These are phyloP conservation scores for Pollenia angustigena DNA, from an alignment of 2,888 invertebrate species.

Conservation along the genomic window DNA sequence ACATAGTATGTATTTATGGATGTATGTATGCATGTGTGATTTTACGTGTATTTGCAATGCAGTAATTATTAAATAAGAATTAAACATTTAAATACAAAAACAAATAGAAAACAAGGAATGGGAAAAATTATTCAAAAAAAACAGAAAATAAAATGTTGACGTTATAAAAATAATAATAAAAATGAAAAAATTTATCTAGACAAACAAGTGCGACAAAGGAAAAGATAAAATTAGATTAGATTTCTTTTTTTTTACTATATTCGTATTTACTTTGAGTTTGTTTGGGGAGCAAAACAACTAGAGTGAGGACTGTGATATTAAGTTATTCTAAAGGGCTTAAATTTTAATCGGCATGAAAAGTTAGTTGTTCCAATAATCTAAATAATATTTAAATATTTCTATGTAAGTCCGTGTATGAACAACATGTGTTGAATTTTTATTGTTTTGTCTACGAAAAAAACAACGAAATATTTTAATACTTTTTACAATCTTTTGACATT, in stretches of 20 bases:
- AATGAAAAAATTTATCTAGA: constrained; percentile 44
- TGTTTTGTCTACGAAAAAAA: constrained; percentile 61
- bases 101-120: constrained; percentile 31
- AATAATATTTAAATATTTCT: constrained; percentile 15
- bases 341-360: not conserved
- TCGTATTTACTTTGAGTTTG: constrained; percentile 10
- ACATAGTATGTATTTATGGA: constrained; percentile 12
- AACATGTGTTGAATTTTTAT: not conserved
- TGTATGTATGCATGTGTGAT: not conserved
- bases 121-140: constrained; percentile 20
- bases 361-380: constrained; percentile 17
- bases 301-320: not conserved
- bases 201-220: constrained; percentile 46
- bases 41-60: constrained; percentile 25
- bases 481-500: constrained; percentile 71
- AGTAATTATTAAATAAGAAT: constrained; percentile 52
- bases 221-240: constrained; percentile 9
- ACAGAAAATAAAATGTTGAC: constrained; percentile 27
- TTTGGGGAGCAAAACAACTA: not conserved
- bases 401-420: constrained; percentile 1
- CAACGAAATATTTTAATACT: constrained; percentile 63
- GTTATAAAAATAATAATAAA: constrained; percentile 22
- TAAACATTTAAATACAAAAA: constrained; percentile 26
- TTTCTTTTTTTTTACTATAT: constrained; percentile 26
- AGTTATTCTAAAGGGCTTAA: constrained; percentile 17